phyloP scores from a whole-genome alignment of 2,797 vertebrate species.

The Catamblyrhynchus diadema region DNA sequence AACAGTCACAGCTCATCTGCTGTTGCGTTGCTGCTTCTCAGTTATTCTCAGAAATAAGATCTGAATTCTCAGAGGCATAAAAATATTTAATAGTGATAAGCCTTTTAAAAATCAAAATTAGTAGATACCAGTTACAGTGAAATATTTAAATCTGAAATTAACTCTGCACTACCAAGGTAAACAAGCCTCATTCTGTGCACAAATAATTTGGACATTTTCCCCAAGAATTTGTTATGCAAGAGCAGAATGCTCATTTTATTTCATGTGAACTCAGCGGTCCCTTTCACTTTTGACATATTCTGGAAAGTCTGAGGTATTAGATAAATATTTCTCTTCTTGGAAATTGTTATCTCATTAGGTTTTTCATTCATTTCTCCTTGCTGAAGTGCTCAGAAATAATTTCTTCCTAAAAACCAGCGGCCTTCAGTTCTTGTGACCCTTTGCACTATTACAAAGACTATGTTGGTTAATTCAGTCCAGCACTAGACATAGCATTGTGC shows the following conservation, averaged over 20 bases:
- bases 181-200: background rate
- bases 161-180: background rate
- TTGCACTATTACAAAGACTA: background rate
- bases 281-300: background rate
- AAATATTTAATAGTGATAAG: background rate
- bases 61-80: background rate
- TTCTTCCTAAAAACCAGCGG: background rate
- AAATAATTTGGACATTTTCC: background rate
- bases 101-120: background rate
- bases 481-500: background rate
- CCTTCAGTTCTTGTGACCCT: background rate
- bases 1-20: constrained; percentile 17
- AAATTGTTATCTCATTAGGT: background rate
- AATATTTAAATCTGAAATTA: background rate
- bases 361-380: constrained; percentile 46
- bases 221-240: background rate
- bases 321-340: background rate
- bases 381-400: background rate
- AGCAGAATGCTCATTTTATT: background rate
- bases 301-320: background rate
- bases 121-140: background rate
- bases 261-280: background rate
- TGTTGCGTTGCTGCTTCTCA: constrained; percentile 22
- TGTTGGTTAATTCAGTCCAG: background rate
- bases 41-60: constrained; percentile 15